These are phyloP conservation scores for Oxycera nigricornis DNA, from an alignment of 2,888 invertebrate species.

Conservation along the genomic window DNA sequence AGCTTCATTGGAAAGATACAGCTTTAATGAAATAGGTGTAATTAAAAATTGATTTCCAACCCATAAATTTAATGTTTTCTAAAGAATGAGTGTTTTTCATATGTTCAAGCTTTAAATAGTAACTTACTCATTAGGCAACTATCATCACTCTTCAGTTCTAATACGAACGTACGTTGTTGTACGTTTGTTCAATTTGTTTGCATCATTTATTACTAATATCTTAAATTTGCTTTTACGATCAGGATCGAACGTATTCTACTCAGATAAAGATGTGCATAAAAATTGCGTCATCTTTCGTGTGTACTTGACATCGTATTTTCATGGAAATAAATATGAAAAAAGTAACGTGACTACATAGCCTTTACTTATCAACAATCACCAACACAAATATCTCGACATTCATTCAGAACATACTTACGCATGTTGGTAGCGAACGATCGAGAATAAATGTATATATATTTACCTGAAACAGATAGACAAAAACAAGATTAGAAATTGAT, in stretches of 20 bases:
- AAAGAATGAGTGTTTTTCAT: too few relatives aligned
- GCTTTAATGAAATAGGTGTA: too few relatives aligned
- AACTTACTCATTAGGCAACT: too few relatives aligned
- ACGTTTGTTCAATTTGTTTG: neutral
- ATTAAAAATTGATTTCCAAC: too few relatives aligned
- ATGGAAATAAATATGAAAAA: neutral
- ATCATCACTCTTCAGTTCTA: neutral
- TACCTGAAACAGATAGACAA: neutral
- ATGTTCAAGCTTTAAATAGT: too few relatives aligned
- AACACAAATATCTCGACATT: neutral
- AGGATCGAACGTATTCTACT: neutral
- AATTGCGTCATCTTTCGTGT: neutral
- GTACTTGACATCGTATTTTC: neutral
- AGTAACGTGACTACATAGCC: conserved; percentile 22
- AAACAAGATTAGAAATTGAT: too few relatives aligned
- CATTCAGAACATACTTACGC: neutral
- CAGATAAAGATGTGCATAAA: conserved; percentile 17
- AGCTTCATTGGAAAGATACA: too few relatives aligned
- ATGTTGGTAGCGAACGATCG: neutral
- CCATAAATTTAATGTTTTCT: too few relatives aligned
- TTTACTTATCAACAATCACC: conserved; percentile 3
- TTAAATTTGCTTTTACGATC: neutral
- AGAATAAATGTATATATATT: too few relatives aligned
- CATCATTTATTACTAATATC: neutral
- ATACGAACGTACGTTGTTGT: too few relatives aligned